These are phyloP conservation scores for Platygyra sinensis DNA, from an alignment of 64 coral and sea anemone species.

Conservation along the genomic window DNA sequence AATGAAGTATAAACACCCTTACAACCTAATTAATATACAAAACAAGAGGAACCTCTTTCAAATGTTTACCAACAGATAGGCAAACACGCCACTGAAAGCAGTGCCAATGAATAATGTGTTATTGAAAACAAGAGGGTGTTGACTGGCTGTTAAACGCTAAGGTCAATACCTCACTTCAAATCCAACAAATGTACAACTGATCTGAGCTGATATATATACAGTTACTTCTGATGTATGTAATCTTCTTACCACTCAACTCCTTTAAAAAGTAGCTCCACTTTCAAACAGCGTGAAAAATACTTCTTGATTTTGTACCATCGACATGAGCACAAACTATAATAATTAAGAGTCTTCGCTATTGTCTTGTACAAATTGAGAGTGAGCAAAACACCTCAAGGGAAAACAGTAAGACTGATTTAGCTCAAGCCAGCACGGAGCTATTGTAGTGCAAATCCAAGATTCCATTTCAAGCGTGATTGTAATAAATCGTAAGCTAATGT, in stretches of 20 bases:
- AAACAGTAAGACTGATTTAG: background rate
- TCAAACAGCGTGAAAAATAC: no score
- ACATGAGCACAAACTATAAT: background rate
- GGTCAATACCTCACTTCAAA: background rate
- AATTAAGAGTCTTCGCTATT: background rate
- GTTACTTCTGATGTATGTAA: background rate
- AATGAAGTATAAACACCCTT: background rate
- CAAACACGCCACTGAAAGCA: background rate
- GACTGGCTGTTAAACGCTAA: background rate
- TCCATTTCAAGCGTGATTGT: background rate
- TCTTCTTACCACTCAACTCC: background rate
- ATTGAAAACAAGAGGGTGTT: background rate
- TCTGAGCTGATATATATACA: background rate
- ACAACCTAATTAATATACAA: slow-evolving; percentile 1
- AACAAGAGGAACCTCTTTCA: background rate
- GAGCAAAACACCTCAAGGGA: background rate
- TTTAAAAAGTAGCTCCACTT: no score
- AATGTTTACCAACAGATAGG: background rate
- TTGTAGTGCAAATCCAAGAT: slow-evolving; percentile 10
- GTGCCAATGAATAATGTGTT: background rate
- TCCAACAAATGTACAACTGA: background rate
- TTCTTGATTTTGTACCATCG: background rate
- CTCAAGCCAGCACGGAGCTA: background rate
- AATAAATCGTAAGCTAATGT: background rate
- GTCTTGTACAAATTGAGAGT: background rate